Evolutionary conservation across 2,797 vertebrate species (phyloP).

Genomic region (Sebastes paucispinis): DNA sequence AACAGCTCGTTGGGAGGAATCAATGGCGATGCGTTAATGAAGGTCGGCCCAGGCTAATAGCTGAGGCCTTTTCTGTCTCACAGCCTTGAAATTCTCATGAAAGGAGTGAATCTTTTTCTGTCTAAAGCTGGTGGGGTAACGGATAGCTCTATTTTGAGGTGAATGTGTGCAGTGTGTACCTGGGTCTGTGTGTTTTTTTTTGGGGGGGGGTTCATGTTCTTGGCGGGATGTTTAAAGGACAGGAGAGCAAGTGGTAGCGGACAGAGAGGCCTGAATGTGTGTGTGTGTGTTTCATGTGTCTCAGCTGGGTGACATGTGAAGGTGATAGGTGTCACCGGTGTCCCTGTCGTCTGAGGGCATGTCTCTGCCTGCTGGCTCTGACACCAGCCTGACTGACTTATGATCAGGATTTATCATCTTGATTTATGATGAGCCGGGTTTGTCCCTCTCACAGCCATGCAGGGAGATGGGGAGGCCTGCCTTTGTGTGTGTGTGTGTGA

Average conservation of each 20-base stretch:
- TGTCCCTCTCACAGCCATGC: constrained; percentile 42
- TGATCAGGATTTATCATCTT: constrained; percentile 77
- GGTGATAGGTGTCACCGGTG: constrained; percentile 74
- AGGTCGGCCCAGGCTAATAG: constrained; percentile 70
- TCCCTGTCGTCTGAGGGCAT: constrained; percentile 72
- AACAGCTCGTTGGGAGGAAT: constrained; percentile 68
- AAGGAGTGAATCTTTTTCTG: constrained; percentile 43
- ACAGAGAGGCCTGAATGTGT: constrained; percentile 25
- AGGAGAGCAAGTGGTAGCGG: constrained; percentile 36
- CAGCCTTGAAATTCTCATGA: constrained; percentile 29
- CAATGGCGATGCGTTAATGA: constrained; percentile 68
- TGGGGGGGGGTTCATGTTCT: constrained; percentile 47
- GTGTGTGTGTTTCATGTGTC: constrained; percentile 37
- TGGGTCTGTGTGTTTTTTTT: constrained; percentile 15
- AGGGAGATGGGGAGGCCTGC: constrained; percentile 21
- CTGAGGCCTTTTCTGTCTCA: constrained; percentile 39
- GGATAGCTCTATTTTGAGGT: constrained; percentile 41
- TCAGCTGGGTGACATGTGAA: constrained; percentile 71
- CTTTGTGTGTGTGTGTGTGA: background rate
- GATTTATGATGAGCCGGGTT: constrained; percentile 73
- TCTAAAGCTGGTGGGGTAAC: constrained; percentile 17
- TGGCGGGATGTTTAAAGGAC: constrained; percentile 71
- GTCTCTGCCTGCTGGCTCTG: constrained; percentile 69
- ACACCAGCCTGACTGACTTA: constrained; percentile 77
- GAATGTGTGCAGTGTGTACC: constrained; percentile 24